Evolutionary conservation across 2,888 invertebrate genomes (phyloP).

Genomic region (Candidula unifasciata): DNA sequence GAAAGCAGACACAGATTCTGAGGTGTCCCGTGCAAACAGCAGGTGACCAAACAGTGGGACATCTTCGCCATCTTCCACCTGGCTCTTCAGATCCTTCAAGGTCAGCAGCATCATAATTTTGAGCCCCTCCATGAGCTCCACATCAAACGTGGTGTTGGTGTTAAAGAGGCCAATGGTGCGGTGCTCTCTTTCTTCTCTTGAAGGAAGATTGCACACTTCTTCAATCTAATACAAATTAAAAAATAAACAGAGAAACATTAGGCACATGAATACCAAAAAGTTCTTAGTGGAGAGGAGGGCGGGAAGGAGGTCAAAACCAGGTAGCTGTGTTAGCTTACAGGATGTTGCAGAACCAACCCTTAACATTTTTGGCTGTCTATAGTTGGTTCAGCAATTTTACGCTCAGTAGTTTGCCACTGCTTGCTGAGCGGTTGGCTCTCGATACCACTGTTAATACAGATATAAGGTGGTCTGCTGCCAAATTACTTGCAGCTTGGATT

Average conservation of each 20-base stretch:
- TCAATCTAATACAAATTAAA: conserved; percentile 60
- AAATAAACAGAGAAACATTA: background rate
- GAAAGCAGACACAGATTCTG: conserved; percentile 73
- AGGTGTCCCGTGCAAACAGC: conserved; percentile 78
- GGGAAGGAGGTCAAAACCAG: no score
- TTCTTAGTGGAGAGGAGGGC: no score
- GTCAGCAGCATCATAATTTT: conserved; percentile 78
- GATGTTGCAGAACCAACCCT: no score
- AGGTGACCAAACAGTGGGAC: conserved; percentile 78
- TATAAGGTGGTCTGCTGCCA: no score
- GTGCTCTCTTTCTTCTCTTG: conserved; percentile 62
- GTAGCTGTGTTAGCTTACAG: no score
- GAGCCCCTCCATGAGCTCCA: conserved; percentile 77
- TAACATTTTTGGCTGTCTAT: no score
- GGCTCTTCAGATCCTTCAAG: conserved; percentile 74
- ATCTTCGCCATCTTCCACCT: conserved; percentile 66
- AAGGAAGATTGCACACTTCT: conserved; percentile 59
- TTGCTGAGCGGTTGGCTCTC: no score
- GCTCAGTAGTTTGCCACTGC: no score
- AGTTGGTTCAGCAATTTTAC: no score
- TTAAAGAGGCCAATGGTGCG: conserved; percentile 68
- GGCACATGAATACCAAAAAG: no score
- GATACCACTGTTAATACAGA: no score
- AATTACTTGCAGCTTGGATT: no score
- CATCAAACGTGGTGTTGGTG: conserved; percentile 69